Evolutionary conservation across 2,113 vertebrate genomes (phyloP).

Genomic region (Carollia perspicillata): DNA sequence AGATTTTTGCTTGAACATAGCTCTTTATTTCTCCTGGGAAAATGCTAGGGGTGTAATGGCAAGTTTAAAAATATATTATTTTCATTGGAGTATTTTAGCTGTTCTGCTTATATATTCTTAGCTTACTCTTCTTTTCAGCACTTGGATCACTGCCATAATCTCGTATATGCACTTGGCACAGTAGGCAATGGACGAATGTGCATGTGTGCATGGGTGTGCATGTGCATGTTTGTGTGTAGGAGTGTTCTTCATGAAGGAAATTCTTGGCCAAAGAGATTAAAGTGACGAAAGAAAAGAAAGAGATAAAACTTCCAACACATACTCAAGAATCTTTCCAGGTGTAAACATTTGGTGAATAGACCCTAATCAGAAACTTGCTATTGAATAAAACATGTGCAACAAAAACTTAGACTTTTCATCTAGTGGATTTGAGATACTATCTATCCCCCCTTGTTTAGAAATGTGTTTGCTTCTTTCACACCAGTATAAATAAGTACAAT

Average conservation of each 20-base stretch:
- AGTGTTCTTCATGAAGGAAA: not conserved
- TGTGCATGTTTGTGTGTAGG: not conserved
- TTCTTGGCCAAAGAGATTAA: not conserved
- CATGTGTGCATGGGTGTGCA: not conserved
- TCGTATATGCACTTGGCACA: not conserved
- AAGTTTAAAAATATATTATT: not conserved
- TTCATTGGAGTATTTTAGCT: not conserved
- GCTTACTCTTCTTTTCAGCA: not conserved
- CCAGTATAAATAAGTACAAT: slow-evolving; percentile 6
- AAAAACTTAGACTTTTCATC: not conserved
- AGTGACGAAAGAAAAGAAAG: not conserved
- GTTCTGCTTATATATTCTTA: not conserved
- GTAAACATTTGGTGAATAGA: not conserved
- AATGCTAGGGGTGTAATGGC: not conserved
- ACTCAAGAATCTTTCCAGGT: not conserved
- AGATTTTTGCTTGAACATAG: not conserved
- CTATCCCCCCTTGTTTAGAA: not conserved
- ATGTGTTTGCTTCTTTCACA: not conserved
- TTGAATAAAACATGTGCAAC: not conserved
- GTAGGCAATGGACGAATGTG: not conserved
- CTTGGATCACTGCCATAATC: not conserved
- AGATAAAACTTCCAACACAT: not conserved
- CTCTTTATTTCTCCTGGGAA: not conserved
- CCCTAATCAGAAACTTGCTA: not conserved
- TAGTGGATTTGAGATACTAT: not conserved